Evolutionary conservation across 2,113 vertebrate species (phyloP).

Genomic region (Festucalex cinctus): DNA sequence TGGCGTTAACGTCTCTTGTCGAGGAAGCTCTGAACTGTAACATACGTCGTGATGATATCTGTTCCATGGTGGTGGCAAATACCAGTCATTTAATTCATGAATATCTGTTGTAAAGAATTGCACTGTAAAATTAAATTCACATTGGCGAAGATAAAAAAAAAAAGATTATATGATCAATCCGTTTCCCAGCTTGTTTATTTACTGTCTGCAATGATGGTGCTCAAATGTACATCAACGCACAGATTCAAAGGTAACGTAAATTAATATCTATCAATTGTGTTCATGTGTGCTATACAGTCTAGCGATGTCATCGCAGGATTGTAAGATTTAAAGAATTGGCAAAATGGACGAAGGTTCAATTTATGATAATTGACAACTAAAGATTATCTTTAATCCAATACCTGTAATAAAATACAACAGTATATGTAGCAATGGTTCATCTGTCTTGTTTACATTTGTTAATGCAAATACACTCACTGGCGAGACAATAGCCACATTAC

Average conservation of each 20-base stretch:
- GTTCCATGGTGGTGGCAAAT: slow-evolving; percentile 73
- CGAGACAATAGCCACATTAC: neutral
- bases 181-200: slow-evolving; percentile 4
- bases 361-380: neutral
- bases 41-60: slow-evolving; percentile 60
- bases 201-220: neutral
- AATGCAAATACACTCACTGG: neutral
- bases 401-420: neutral
- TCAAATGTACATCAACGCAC: neutral
- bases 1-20: slow-evolving; percentile 48
- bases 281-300: neutral
- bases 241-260: neutral
- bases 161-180: slow-evolving; percentile 67
- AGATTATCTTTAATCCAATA: neutral
- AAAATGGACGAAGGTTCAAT: neutral
- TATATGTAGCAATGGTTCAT: neutral
- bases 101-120: slow-evolving; percentile 78
- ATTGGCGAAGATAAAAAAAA: slow-evolving; percentile 79
- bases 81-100: slow-evolving; percentile 67
- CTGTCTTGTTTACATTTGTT: neutral
- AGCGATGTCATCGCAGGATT: neutral
- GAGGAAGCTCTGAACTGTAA: slow-evolving; percentile 68
- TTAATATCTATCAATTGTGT: neutral
- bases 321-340: neutral
- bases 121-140: slow-evolving; percentile 78